A percentile compares a stretch with the other conserved stretches of the same genome.
Conservation (phyloP, 2,113 vertebrate genomes). For the Ophthalmotilapia sp. region DNA sequence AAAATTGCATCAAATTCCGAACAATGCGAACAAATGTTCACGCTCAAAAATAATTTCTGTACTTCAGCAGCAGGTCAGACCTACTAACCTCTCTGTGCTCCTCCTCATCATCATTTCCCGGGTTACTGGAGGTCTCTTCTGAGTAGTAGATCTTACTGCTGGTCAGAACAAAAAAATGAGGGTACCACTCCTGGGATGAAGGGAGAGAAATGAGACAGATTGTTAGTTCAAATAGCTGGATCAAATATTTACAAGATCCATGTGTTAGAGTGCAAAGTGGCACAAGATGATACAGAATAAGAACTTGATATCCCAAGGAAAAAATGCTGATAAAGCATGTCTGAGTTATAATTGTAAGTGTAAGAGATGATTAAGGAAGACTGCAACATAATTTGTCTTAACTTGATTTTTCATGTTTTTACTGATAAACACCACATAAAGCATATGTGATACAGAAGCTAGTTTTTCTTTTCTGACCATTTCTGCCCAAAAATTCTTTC, state of each 20-base stretch:
- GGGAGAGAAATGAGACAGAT: neutral
- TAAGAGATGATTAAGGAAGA: neutral
- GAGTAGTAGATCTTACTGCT: constrained; percentile 98
- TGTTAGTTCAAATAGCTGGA: neutral
- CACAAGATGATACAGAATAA: neutral
- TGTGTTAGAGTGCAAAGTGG: neutral
- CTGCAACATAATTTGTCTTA: neutral
- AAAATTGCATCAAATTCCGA: neutral
- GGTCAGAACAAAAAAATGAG: constrained; percentile 97
- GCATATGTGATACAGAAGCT: neutral
- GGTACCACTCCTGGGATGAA: constrained; percentile 89
- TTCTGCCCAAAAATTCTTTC: neutral
- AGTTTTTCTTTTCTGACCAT: neutral
- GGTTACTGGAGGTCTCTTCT: constrained; percentile 87
- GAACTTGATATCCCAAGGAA: neutral
- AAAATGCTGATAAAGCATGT: neutral
- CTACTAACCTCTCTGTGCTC: constrained; percentile 89
- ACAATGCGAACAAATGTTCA: neutral
- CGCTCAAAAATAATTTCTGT: neutral
- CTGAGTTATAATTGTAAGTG: neutral
- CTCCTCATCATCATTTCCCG: constrained; percentile 93
- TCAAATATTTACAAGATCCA: neutral
- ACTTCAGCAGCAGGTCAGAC: neutral
- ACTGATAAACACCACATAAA: neutral
- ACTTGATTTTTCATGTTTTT: neutral